Conservation (phyloP, 2,797 vertebrate species). For the Semotilus atromaculatus region DNA sequence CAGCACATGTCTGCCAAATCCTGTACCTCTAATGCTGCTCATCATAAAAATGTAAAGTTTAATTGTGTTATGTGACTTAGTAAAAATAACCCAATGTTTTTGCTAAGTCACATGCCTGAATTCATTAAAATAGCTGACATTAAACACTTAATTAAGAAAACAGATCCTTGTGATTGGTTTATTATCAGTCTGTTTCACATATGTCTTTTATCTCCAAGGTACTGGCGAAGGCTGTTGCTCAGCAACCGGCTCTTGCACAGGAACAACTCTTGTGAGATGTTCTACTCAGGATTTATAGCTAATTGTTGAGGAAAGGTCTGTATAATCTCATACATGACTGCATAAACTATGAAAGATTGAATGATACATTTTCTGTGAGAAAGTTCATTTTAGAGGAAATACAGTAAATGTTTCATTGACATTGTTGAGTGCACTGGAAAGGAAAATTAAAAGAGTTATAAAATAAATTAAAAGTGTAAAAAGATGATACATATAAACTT, state of each 20-base stretch:
- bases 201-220: conserved; percentile 25
- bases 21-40: not conserved
- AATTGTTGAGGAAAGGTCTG: not conserved
- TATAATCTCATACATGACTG: not conserved
- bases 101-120: not conserved
- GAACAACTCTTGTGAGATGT: conserved; percentile 22
- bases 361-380: not conserved
- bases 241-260: conserved; percentile 10
- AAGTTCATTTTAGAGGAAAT: not conserved
- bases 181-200: conserved; percentile 31
- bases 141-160: conserved; percentile 35
- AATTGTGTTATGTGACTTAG: not conserved
- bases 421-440: not conserved
- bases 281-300: conserved; percentile 10
- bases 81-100: not conserved
- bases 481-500: no score
- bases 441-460: no score
- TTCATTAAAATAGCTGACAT: conserved; percentile 4
- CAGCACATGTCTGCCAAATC: not conserved
- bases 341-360: conserved; percentile 1
- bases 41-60: not conserved
- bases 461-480: no score
- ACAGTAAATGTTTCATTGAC: not conserved
- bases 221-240: conserved; percentile 27
- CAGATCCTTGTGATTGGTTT: conserved; percentile 16